Percentiles rank a stretch among this genome's conserved stretches.
phyloP scores from a whole-genome alignment of 64 coral and sea anemone genomes.

The Catalaphyllia jardinei region DNA sequence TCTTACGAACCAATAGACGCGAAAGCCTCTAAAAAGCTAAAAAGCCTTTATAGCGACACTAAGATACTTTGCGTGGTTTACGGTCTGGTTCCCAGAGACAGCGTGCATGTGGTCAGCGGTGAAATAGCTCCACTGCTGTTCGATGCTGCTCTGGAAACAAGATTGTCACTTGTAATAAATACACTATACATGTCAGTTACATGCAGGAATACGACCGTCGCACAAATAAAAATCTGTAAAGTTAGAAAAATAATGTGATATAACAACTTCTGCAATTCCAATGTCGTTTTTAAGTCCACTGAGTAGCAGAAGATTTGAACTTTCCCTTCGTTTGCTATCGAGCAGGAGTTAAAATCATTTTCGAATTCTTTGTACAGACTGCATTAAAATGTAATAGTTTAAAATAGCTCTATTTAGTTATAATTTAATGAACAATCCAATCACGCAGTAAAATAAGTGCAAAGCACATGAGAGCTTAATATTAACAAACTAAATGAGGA shows the following conservation, averaged over 20 bases:
- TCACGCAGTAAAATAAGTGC: no score
- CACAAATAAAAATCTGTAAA: slow-evolving; percentile 37
- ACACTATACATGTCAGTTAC: background rate
- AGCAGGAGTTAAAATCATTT: background rate
- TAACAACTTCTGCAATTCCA: background rate
- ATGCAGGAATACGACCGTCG: background rate
- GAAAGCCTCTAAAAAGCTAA: background rate
- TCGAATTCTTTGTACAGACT: background rate
- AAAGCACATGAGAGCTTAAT: no score
- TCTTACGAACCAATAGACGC: no score
- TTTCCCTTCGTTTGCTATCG: background rate
- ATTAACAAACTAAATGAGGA: no score
- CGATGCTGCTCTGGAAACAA: background rate
- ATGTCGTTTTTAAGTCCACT: background rate
- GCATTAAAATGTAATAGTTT: background rate
- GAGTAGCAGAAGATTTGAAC: background rate
- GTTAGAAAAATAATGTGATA: slow-evolving; percentile 32
- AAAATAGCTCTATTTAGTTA: no score
- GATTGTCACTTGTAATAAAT: background rate
- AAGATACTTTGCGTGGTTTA: background rate
- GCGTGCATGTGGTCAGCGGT: background rate
- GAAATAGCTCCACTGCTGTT: background rate
- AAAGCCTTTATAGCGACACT: background rate
- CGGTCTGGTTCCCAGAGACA: background rate
- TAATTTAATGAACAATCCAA: no score